Base-by-base conservation (phyloP, 2,113 vertebrate species). In the Taurulus bubalis region DNA sequence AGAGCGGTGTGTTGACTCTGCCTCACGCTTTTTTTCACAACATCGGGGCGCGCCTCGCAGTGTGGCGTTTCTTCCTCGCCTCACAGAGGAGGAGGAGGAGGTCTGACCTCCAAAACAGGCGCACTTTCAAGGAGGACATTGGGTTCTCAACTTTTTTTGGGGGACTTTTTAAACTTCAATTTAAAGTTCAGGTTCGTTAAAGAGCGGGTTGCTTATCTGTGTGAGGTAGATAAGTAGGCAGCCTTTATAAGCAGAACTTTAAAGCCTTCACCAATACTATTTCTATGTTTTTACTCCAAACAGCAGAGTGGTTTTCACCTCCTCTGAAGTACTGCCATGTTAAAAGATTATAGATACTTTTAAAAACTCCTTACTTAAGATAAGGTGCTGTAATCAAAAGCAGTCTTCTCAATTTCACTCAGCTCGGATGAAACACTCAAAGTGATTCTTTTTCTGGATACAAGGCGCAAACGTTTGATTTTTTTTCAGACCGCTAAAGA, bases 311-410 rank as follows among this genome's bases (percentile, higher is more conserved):
- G 34, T 53, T 68, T 26, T n/a, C 22, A 55, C 22, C 58, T 72
- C 67, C 64, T 83, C 62, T 84, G 24, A 80, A 71, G 77, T 85
- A 49, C 47, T 74, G 77, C 84, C 87, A 83, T 71, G 71, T 84
- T 70, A 38, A 76, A 78, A 83, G 76, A 87, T 90, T 83, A 84
- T 8, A 87, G 77, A 85, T 71, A 82, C 72, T 71, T 90, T 88
- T 34, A 42, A 81, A 77, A 77, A 82, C 66, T 66, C 38, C 49
- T 63, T 32, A 53, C 62, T 88, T 75, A 71, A 67, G 82, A 90
- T 86, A 84, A 91, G 71, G 77, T 63, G 59, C 76, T 42, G 34
- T 6, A 53, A 78, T 73, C 60, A 86, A 77, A 88, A 71, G 58
- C 49, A 16, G 22, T 75, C 20, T 4, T 51, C 53, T 56, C 73